Conservation (phyloP, 1,140 invertebrate genomes). For the Chymomyza costata region DNA sequence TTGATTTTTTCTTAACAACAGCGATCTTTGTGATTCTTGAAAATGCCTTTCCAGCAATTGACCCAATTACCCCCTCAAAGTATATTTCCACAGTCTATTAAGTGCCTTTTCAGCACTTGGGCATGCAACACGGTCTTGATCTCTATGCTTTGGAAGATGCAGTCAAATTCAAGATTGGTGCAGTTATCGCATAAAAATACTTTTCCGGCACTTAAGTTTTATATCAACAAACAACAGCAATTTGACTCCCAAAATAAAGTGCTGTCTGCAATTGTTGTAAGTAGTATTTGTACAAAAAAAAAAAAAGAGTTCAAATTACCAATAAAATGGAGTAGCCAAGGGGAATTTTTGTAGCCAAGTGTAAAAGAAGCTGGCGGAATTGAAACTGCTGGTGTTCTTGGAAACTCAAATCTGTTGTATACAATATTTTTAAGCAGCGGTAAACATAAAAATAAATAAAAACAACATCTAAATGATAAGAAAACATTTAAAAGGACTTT, state of each 20-base stretch:
- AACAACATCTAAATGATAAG: no score
- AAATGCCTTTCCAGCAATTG: slow-evolving; percentile 42
- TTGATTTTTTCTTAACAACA: slow-evolving; percentile 36
- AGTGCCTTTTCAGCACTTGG: slow-evolving; percentile 44
- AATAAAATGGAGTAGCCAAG: no score
- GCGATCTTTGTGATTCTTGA: slow-evolving; percentile 23
- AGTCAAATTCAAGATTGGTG: slow-evolving; percentile 21
- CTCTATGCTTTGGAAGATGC: slow-evolving; percentile 16
- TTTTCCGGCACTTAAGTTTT: slow-evolving; percentile 31
- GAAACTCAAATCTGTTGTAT: no score
- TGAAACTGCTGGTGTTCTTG: no score
- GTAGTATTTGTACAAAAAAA: no score
- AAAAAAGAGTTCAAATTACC: no score
- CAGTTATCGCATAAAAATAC: slow-evolving; percentile 33
- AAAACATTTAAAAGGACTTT: no score
- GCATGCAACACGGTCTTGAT: slow-evolving; percentile 27
- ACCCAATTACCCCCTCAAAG: slow-evolving; percentile 40
- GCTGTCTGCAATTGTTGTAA: background rate
- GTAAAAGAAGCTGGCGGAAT: no score
- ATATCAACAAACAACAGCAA: slow-evolving; percentile 19
- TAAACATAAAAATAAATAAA: no score
- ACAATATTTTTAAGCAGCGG: no score
- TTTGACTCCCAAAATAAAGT: slow-evolving; percentile 16
- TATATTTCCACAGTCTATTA: slow-evolving; percentile 55
- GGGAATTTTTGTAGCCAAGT: no score